These are phyloP conservation scores for Psophia crepitans DNA, from an alignment of 2,113 vertebrate species.

Conservation along the genomic window DNA sequence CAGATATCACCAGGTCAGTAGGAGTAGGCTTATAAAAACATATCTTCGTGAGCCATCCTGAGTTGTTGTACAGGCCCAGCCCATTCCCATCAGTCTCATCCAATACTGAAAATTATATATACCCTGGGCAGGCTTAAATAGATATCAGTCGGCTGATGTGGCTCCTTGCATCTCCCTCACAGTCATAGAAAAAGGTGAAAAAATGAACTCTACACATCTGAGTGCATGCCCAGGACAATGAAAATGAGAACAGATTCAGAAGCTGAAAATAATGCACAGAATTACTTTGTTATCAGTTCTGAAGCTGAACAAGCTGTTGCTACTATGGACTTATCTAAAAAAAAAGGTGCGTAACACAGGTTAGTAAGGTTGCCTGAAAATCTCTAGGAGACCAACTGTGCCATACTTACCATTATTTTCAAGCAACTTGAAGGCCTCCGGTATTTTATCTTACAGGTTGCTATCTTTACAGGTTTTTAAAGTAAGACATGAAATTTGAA, in stretches of 20 bases:
- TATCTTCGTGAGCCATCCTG: neutral
- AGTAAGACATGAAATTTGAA: neutral
- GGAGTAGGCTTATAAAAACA: neutral
- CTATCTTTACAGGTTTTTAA: neutral
- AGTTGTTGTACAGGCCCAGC: neutral
- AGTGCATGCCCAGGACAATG: neutral
- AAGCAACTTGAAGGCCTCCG: neutral
- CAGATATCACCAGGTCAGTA: neutral
- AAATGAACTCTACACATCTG: neutral
- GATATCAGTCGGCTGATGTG: neutral
- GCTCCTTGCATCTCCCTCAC: neutral
- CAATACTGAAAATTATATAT: neutral
- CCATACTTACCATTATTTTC: neutral
- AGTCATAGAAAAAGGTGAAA: neutral
- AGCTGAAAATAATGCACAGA: neutral
- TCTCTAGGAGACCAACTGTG: neutral
- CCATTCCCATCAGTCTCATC: neutral
- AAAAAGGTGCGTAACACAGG: neutral
- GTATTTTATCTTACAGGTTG: neutral
- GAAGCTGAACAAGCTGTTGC: neutral
- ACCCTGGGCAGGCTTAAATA: neutral
- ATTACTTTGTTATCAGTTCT: neutral
- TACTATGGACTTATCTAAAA: neutral
- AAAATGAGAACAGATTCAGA: neutral
- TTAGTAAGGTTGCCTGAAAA: neutral